Evolutionary conservation across 1,140 invertebrate species (phyloP), one percentile per base, ranked within the genome.

Genomic region (Leptinotarsa texana): DNA sequence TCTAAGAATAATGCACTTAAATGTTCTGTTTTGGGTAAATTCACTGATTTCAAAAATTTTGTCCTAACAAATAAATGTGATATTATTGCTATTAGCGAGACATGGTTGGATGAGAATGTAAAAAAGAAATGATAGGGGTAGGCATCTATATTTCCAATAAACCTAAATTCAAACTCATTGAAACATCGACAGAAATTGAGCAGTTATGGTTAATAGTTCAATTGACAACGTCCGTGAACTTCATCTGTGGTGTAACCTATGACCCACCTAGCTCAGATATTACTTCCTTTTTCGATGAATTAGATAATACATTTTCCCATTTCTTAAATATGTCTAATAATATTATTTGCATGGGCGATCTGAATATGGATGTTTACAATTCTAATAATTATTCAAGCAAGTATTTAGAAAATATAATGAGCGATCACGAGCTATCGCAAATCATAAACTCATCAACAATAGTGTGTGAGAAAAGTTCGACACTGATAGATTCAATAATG

Each of bases 111-210:
- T 21, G 18, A 63, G 13, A 63, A 63, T 3, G 63, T 63, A 63
- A 63, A 63, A 17, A 63, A 24, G 13, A 63, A 63, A 18, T 22
- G 63, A 63, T 22, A 22, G 63, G 61, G 70, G 61, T 63, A 51
- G 49, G 49, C 2, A 51, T 51, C 49, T 51, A 51, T 51, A 51
- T 51, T 13, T 51, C 49, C 17, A 51, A 51, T 51, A 51, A 15
- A 51, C 49, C 15, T 5, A 51, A 51, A 51, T 51, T 51, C 49
- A 51, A 51, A 51, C 49, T 51, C 49, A 51, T 51, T 51, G 49
- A 51, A 17, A 51, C 49, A 3, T 51, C 49, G 11, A 51, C 49
- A 51, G 15, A 51, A 51, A 51, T 51, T 51, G 49, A 51, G 49
- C 49, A 15, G 17, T 51, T 51, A 51, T 51, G 49, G 49, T 51